These are phyloP conservation scores for Leptinotarsa texana DNA, from an alignment of 1,140 invertebrate genomes.

Conservation along the genomic window DNA sequence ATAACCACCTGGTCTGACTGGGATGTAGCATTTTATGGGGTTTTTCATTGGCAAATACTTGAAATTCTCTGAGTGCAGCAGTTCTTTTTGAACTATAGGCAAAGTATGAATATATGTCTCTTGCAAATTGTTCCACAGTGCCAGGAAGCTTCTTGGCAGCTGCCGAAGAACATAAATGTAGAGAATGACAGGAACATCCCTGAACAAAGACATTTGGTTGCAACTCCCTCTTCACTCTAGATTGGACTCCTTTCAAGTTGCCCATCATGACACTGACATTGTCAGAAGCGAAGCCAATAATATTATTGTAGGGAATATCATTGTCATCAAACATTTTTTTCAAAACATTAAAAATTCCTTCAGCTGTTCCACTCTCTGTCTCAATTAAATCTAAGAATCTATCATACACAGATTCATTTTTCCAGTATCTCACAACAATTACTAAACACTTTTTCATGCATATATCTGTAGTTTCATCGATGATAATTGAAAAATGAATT, in stretches of 20 bases:
- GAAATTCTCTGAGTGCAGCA: neutral
- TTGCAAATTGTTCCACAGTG: neutral
- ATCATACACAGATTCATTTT: too few species aligned
- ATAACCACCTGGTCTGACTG: neutral
- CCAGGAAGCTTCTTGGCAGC: neutral
- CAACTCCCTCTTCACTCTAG: neutral
- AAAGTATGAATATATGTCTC: neutral
- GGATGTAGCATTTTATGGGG: neutral
- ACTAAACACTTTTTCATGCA: too few species aligned
- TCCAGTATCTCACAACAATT: too few species aligned
- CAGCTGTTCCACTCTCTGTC: too few species aligned
- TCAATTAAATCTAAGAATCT: too few species aligned
- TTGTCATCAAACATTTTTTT: neutral
- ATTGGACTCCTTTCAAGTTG: neutral
- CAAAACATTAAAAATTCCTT: neutral
- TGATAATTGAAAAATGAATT: too few species aligned
- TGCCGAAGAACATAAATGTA: neutral
- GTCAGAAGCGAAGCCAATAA: neutral
- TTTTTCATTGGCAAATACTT: neutral
- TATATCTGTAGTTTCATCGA: too few species aligned
- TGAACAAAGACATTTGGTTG: neutral
- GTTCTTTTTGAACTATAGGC: neutral
- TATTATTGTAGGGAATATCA: neutral
- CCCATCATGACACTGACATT: conserved; percentile 1
- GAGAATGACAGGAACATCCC: neutral